Conservation (phyloP, 2,888 invertebrate genomes). For the Limenitis camilla region DNA sequence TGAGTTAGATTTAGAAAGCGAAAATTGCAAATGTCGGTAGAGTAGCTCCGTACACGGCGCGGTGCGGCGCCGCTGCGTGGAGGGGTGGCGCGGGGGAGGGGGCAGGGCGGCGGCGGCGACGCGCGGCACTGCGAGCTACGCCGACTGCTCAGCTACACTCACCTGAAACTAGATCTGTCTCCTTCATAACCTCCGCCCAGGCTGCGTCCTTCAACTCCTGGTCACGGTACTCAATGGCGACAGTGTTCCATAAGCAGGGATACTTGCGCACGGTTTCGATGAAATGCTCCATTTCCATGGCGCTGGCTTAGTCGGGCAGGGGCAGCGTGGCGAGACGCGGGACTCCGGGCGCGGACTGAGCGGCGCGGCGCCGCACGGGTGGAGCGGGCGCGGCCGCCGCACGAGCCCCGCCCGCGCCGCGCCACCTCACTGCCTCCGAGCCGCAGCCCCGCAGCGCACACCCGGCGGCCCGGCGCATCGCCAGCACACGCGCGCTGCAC, state of each 20-base stretch:
- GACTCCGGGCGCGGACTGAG: constrained; percentile 27
- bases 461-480: neutral
- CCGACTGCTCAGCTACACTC: no score
- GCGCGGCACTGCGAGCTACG: constrained; percentile 19
- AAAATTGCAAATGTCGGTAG: no score
- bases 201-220: constrained; percentile 70
- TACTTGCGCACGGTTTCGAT: constrained; percentile 63
- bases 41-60: no score
- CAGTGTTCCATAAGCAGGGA: constrained; percentile 68
- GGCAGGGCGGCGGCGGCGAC: constrained; percentile 67
- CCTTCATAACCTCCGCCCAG: constrained; percentile 66
- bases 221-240: constrained; percentile 66
- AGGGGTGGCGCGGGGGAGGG: constrained; percentile 28
- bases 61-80: neutral
- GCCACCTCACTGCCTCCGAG: constrained; percentile 7
- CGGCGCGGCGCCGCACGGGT: constrained; percentile 18
- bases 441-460: neutral
- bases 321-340: constrained; percentile 25
- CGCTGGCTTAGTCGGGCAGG: constrained; percentile 26
- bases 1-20: no score
- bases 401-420: constrained; percentile 23
- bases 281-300: constrained; percentile 56
- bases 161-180: constrained; percentile 63
- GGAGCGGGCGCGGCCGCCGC: constrained; percentile 22
- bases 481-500: neutral